Evolutionary conservation across 1,140 invertebrate genomes (phyloP).

Genomic region (Aleiodes sp.): DNA sequence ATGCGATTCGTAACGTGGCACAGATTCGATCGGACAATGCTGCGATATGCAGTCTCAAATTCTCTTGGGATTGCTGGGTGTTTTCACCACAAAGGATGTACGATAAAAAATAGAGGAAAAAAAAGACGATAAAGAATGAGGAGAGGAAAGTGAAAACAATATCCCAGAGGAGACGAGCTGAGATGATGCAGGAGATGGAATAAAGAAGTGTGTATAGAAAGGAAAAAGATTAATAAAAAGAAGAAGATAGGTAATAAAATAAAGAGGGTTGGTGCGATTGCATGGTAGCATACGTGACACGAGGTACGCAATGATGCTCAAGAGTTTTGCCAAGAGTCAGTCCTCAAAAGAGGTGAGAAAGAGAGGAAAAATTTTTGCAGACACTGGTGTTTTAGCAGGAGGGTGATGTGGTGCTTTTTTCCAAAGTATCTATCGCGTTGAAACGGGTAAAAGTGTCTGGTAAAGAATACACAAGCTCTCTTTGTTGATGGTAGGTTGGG

Average conservation of each 20-base stretch:
- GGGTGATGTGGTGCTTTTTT: background rate
- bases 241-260: conserved; percentile 4
- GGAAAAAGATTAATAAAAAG: background rate
- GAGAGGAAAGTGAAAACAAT: background rate
- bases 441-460: conserved; percentile 27
- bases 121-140: background rate
- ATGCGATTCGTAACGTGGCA: conserved; percentile 29
- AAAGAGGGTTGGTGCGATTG: conserved; percentile 27
- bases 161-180: background rate
- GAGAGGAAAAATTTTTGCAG: background rate
- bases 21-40: conserved; percentile 30
- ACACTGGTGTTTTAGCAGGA: background rate
- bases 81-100: background rate
- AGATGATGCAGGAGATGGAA: background rate
- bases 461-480: conserved; percentile 10
- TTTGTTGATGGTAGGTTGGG: background rate
- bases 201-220: background rate
- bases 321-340: conserved; percentile 1
- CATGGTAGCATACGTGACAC: conserved; percentile 22
- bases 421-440: conserved; percentile 17
- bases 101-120: background rate
- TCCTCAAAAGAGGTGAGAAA: background rate
- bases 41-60: conserved; percentile 20
- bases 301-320: conserved; percentile 19
- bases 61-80: conserved; percentile 4